Evolutionary conservation across 1,140 invertebrate species (phyloP).

Genomic region (Drosophila ogumai): DNA sequence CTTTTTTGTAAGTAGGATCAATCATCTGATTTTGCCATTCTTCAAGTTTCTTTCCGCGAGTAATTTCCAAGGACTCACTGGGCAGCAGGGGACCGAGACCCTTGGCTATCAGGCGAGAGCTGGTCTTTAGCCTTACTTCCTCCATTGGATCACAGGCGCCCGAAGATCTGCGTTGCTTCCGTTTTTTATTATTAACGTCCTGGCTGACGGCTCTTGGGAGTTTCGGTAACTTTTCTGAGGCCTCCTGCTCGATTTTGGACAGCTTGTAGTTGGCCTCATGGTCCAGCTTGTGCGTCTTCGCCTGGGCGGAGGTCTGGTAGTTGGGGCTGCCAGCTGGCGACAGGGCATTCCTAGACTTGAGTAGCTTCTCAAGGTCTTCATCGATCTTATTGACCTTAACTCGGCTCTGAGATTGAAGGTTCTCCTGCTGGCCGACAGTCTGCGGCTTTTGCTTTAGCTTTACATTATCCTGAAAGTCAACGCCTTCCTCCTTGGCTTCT

Average conservation of each 20-base stretch:
- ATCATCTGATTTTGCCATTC: background rate
- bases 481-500: background rate
- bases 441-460: slow-evolving; percentile 46
- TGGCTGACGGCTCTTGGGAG: background rate
- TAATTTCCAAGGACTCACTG: slow-evolving; percentile 52
- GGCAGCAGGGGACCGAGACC: slow-evolving; percentile 75
- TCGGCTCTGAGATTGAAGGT: background rate
- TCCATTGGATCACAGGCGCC: slow-evolving; percentile 73
- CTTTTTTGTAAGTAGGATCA: background rate
- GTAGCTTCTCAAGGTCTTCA: background rate
- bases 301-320: slow-evolving; percentile 20
- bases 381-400: background rate
- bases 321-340: slow-evolving; percentile 31
- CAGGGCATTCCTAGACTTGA: slow-evolving; percentile 8
- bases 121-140: slow-evolving; percentile 79
- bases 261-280: slow-evolving; percentile 83
- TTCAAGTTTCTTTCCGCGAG: slow-evolving; percentile 29
- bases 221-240: slow-evolving; percentile 42
- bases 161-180: slow-evolving; percentile 48
- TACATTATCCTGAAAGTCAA: slow-evolving; percentile 23
- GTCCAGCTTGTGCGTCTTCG: slow-evolving; percentile 55
- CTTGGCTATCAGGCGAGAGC: slow-evolving; percentile 66
- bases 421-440: slow-evolving; percentile 19
- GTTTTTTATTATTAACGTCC: background rate
- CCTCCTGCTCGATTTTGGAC: slow-evolving; percentile 80